Base-by-base conservation (phyloP, 2,888 invertebrate species). In the Aphodius granarius region DNA sequence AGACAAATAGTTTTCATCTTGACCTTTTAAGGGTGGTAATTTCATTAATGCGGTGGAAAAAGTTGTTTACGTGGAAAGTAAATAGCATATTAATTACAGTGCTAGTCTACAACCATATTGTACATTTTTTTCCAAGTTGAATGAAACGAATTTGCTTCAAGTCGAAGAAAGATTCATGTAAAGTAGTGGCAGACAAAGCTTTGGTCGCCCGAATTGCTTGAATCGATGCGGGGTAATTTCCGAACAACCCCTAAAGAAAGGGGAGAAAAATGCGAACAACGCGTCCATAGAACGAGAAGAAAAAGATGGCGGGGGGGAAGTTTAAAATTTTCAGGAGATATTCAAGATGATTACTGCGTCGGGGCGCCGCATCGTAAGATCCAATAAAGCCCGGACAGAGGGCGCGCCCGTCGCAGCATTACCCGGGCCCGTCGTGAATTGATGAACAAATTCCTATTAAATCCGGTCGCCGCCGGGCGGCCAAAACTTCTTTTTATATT, bases 361-460 rank as follows among this genome's bases (percentile, higher is more conserved):
- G 77, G 73, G 71, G 71, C 64, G 64, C 15, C 73, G 72, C 23
- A 66, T 63, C 73, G 73, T 65, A 73, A 77, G 75, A 79, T 80
- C 78, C 79, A 80, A 80, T 80, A 80, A 80, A 43, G 43, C 43
- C 22, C 20, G 18, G 66, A 73, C 70, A 20, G 75, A 76, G 78
- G 76, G 79, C 78, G 76, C 72, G 64, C n/a, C n/a, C n/a, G n/a
- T n/a, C n/a, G 74, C 76, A 76, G 78, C 22, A 77, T 79, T 77
- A 78, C 78, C 75, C 76, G 76, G 74, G 20, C 20, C 83, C 86
- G 85, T 83, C 85, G 87, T 85, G 86, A 88, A 87, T 88, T 88
- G 87, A 88, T 88, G 87, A 87, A 86, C 87, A 87, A 87, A 87
- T 87, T 87, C 86, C 86, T 87, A 87, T 88, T 87, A 88, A 87